A percentile compares a stretch with the other conserved stretches of the same genome.
These are phyloP conservation scores for Notodonta dromedarius DNA, from an alignment of 2,888 invertebrate species.

Conservation along the genomic window DNA sequence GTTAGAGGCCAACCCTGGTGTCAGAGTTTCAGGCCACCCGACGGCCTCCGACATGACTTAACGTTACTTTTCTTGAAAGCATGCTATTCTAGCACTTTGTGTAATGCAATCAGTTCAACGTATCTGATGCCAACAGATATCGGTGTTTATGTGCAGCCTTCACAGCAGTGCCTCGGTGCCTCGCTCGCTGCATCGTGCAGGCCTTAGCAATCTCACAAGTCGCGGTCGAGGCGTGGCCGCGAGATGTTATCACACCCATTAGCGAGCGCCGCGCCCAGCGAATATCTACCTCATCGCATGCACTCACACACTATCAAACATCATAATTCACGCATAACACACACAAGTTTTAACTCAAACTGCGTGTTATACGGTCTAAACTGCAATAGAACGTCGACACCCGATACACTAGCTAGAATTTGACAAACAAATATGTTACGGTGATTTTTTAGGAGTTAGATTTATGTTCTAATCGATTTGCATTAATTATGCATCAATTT, in stretches of 20 bases:
- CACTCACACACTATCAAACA: constrained; percentile 49
- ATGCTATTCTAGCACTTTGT: background rate
- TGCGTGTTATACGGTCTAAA: constrained; percentile 29
- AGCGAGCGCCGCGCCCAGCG: constrained; percentile 76
- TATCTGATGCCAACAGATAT: constrained; percentile 38
- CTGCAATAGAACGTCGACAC: constrained; percentile 17
- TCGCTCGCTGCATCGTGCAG: constrained; percentile 31
- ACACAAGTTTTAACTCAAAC: constrained; percentile 36
- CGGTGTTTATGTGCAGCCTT: constrained; percentile 36
- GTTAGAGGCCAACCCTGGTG: no score
- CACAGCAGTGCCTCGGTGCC: constrained; percentile 13
- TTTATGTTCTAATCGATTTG: constrained; percentile 51
- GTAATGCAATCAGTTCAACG: constrained; percentile 14
- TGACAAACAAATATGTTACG: constrained; percentile 54
- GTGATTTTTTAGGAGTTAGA: constrained; percentile 54
- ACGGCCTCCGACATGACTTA: no score
- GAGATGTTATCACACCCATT: constrained; percentile 79
- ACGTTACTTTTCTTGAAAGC: background rate
- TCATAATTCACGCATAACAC: constrained; percentile 37
- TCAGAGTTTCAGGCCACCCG: no score
- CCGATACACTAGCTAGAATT: background rate
- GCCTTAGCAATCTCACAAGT: constrained; percentile 27
- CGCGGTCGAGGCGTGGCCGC: constrained; percentile 69
- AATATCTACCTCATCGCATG: constrained; percentile 70
- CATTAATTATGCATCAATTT: constrained; percentile 43